Evolutionary conservation across 2,113 vertebrate species (phyloP).

Genomic region (Recurvirostra avosetta): DNA sequence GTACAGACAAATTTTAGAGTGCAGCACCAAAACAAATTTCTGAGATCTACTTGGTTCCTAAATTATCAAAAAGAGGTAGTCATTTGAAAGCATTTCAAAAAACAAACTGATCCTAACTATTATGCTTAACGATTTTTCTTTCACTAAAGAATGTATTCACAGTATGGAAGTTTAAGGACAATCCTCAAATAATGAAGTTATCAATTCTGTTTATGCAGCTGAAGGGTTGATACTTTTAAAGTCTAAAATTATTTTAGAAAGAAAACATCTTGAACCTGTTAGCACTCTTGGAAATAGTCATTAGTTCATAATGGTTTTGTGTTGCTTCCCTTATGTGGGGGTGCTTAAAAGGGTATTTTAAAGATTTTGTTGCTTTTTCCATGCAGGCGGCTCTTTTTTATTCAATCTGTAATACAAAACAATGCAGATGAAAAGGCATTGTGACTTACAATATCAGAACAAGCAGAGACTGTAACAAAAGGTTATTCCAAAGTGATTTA

Average conservation of each 20-base stretch:
- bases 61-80: background rate
- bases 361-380: background rate
- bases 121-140: background rate
- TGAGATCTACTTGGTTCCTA: background rate
- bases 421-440: background rate
- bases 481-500: background rate
- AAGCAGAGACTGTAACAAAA: background rate
- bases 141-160: background rate
- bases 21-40: background rate
- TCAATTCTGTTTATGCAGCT: background rate
- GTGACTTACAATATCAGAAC: background rate
- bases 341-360: background rate
- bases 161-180: background rate
- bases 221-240: background rate
- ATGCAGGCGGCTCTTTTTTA: background rate
- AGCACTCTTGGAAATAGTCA: background rate
- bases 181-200: background rate
- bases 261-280: background rate
- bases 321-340: background rate
- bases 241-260: background rate
- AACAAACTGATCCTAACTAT: background rate
- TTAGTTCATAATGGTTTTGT: background rate
- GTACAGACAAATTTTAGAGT: background rate
- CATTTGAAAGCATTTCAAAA: background rate
- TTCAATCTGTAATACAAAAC: background rate